A percentile compares a stretch with the other conserved stretches of the same genome.
Evolutionary conservation across 2,888 invertebrate genomes (phyloP).

Genomic region (Syrphus vitripennis): DNA sequence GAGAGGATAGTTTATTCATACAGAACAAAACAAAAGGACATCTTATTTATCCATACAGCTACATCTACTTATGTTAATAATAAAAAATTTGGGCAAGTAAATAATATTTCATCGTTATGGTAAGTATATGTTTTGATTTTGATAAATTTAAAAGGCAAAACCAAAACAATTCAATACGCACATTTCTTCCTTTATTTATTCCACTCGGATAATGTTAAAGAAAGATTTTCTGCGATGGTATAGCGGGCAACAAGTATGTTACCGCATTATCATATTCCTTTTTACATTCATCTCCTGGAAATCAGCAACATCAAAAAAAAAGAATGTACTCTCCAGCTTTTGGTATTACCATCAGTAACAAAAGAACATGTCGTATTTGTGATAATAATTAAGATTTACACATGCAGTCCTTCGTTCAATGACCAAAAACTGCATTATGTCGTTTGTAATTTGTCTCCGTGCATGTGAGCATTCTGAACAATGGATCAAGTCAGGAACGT

Average conservation of each 20-base stretch:
- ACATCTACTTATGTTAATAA: background rate
- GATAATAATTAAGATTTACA: conserved; percentile 47
- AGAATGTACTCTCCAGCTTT: background rate
- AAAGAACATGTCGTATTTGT: conserved; percentile 19
- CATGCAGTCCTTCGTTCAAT: conserved; percentile 51
- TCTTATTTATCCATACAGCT: background rate
- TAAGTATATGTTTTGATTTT: background rate
- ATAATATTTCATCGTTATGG: background rate
- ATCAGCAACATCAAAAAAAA: background rate
- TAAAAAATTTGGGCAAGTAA: background rate
- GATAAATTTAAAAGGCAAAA: background rate
- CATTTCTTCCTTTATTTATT: background rate
- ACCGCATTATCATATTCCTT: background rate
- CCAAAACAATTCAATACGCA: background rate
- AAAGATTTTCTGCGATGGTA: background rate
- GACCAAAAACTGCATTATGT: conserved; percentile 70
- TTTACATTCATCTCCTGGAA: background rate
- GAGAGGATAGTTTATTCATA: conserved; percentile 31
- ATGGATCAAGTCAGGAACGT: conserved; percentile 48
- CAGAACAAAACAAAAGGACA: conserved; percentile 6
- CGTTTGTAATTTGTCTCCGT: conserved; percentile 58
- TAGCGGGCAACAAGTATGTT: background rate
- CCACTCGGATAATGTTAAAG: background rate
- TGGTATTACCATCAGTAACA: conserved; percentile 22
- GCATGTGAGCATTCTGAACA: conserved; percentile 47